phyloP scores from a whole-genome alignment of 37 sponge, comb jelly and placozoan species.

The Cliona cf. orientalis region DNA sequence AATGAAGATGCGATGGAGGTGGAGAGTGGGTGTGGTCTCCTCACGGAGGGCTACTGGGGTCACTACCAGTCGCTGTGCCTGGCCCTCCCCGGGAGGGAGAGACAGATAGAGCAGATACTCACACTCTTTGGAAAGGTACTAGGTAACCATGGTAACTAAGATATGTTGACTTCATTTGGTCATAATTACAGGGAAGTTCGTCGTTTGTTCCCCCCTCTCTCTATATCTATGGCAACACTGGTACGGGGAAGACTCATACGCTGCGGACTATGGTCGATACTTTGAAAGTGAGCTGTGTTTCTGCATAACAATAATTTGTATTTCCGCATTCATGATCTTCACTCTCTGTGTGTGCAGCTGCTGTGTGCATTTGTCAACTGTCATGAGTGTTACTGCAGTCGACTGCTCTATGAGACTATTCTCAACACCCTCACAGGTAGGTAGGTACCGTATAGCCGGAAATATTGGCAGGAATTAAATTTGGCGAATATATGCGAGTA shows the following conservation, averaged over 20 bases:
- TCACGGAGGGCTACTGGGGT: slow-evolving; percentile 3
- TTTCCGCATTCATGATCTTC: no score
- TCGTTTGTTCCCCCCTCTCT: slow-evolving; percentile 1
- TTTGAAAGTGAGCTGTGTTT: slow-evolving; percentile 30
- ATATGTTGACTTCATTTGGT: not conserved
- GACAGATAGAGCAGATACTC: slow-evolving; percentile 39
- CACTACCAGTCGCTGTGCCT: slow-evolving; percentile 19
- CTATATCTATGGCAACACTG: slow-evolving; percentile 62
- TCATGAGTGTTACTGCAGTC: slow-evolving; percentile 30
- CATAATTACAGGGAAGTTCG: not conserved
- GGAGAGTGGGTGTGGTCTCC: not conserved
- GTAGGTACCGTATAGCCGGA: no score
- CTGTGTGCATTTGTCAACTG: slow-evolving; percentile 46
- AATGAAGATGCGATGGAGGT: not conserved
- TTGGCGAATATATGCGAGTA: no score
- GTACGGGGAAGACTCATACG: slow-evolving; percentile 57
- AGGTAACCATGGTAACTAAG: not conserved
- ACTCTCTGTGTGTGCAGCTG: slow-evolving; percentile 37
- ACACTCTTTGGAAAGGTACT: slow-evolving; percentile 40
- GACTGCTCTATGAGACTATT: slow-evolving; percentile 23
- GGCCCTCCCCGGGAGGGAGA: slow-evolving; percentile 40
- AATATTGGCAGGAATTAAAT: no score
- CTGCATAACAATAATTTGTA: not conserved
- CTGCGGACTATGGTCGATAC: slow-evolving; percentile 19
- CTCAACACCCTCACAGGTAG: slow-evolving; percentile 50